Evolutionary conservation across 2,888 invertebrate genomes (phyloP).

Genomic region (Mantis religiosa): DNA sequence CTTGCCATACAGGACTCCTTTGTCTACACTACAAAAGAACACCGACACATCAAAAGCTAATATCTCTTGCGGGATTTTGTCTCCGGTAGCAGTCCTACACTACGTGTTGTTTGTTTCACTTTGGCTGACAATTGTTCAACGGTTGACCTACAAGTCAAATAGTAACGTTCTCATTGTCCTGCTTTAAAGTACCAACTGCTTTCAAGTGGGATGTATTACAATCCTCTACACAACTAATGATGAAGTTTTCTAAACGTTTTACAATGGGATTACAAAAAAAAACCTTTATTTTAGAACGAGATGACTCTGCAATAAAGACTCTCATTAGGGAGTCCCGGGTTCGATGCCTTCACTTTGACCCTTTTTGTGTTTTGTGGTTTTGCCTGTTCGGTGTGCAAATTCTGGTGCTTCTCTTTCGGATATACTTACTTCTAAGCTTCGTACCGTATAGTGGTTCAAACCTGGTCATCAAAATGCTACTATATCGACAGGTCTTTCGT

Average conservation of each 20-base stretch:
- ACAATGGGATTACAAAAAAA: no score
- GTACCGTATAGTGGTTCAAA: no score
- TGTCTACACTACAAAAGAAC: background rate
- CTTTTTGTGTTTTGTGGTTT: no score
- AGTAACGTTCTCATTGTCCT: background rate
- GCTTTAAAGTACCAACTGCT: background rate
- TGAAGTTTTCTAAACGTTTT: background rate
- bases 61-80: background rate
- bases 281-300: no score
- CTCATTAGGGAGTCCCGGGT: no score
- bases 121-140: background rate
- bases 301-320: no score
- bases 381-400: no score
- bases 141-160: background rate
- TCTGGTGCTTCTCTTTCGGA: no score
- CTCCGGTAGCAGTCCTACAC: background rate
- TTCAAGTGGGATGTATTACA: background rate
- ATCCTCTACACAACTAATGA: background rate
- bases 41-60: background rate
- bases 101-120: background rate
- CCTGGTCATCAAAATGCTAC: no score
- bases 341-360: no score
- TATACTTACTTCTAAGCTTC: no score
- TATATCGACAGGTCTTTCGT: no score
- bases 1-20: background rate